Conservation (phyloP, 2,797 vertebrate genomes). For the Meriones psammophilus region DNA sequence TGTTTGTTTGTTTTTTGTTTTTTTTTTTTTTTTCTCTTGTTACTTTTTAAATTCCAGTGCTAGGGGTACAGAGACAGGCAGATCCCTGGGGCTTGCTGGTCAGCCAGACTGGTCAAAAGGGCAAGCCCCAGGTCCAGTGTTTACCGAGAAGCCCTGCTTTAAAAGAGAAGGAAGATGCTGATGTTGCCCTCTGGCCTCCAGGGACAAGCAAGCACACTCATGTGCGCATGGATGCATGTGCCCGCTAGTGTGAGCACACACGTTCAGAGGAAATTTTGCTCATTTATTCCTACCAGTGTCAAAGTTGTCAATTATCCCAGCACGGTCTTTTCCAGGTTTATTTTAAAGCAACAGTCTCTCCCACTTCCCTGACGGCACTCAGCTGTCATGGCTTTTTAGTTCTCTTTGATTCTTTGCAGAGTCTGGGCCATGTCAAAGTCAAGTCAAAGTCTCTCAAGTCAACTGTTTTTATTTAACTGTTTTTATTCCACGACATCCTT, state of each 20-base stretch:
- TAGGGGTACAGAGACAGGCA: not conserved
- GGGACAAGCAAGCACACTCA: not conserved
- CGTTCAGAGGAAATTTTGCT: not conserved
- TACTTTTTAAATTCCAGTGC: not conserved
- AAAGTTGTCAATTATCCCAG: not conserved
- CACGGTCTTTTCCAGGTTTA: not conserved
- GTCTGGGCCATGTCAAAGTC: not conserved
- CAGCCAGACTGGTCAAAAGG: not conserved
- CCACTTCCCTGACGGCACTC: not conserved
- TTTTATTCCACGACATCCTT: not conserved
- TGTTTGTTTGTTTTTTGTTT: not conserved
- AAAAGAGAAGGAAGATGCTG: not conserved
- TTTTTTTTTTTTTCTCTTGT: not conserved
- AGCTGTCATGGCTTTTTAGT: not conserved
- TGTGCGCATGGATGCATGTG: fast-evolving
- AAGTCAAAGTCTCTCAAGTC: no score
- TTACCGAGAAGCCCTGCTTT: not conserved
- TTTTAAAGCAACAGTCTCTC: not conserved
- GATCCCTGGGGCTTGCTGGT: not conserved
- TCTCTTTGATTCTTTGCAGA: not conserved
- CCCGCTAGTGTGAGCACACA: fast-evolving
- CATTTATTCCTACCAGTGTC: not conserved
- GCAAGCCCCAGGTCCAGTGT: not conserved
- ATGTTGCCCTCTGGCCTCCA: not conserved
- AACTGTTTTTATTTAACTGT: no score